Base-by-base conservation (phyloP, 2,888 invertebrate species). In the Cerastis rubricosa region DNA sequence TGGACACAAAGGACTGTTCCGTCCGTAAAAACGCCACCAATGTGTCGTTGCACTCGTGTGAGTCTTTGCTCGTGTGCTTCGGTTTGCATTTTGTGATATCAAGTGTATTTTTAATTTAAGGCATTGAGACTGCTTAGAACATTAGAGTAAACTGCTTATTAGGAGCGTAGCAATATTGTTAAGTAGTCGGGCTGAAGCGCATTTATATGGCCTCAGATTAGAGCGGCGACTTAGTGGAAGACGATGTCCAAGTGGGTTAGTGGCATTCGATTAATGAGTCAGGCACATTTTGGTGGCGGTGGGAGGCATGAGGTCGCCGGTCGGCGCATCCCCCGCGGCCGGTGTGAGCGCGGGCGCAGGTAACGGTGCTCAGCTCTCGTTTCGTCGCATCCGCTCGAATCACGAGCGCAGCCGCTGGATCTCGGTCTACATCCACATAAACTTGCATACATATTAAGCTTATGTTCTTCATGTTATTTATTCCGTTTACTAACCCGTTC, bases 11-110 rank as follows among this genome's bases (percentile, higher is more conserved):
- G 87, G 88, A 88, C 85, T 68, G 90, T 90, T 92, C 86, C 83
- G 91, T 90, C 90, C 88, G 87, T 89, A 90, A 88, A 89, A 89
- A 90, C 89, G 91, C 91, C 91, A 90, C 89, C 88, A 88, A 91
- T 92, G 93, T 92, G 92, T 90, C 92, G 89, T 89, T 86, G 89
- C 90, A 90, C 89, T 88, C 85, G 86, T 89, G 92, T 93, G 93
- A n/a, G n/a, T n/a, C n/a, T n/a, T n/a, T n/a, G n/a, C 89, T 88
- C 85, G 86, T 89, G 92, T 93, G 93, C 92, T 90, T 89, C 89
- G 91, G 92, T 90, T 92, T 92, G 93, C 94, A 93, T 94, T 92
- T 94, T 96, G 96, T 96, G 96, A 96, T 96, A 96, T 95, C 92
- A 91, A 94, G 91, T 95, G 93, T 95, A 94, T 93, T 93, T 91